These are phyloP conservation scores for Xiphorhynchus erythropygius DNA, from an alignment of 2,797 vertebrate species.

Conservation along the genomic window DNA sequence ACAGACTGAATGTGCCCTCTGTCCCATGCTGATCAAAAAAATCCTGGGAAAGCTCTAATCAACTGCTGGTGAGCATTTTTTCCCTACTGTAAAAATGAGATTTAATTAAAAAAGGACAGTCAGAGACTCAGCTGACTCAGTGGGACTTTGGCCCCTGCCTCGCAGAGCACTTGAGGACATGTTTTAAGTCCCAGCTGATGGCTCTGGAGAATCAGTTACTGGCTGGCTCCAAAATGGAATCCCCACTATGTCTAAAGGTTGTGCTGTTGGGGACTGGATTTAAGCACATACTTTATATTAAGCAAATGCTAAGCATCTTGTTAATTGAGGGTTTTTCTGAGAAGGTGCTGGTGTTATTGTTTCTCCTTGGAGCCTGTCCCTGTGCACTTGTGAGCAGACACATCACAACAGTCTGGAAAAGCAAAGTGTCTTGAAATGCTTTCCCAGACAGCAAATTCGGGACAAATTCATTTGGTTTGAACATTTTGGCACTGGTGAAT, in stretches of 20 bases:
- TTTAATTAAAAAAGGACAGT: conserved; percentile 11
- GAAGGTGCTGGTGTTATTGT: background rate
- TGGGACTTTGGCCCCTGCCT: conserved; percentile 4
- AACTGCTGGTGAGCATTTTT: background rate
- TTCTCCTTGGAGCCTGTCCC: conserved; percentile 17
- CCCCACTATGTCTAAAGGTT: background rate
- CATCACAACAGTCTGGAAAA: background rate
- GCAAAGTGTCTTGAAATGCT: background rate
- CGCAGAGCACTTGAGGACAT: background rate
- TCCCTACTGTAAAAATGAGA: background rate
- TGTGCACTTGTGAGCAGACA: background rate
- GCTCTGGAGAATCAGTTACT: background rate
- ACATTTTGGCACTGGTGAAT: background rate
- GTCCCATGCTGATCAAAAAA: background rate
- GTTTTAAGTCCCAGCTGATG: background rate
- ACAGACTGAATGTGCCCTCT: background rate
- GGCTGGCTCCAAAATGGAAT: background rate
- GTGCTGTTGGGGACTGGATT: background rate
- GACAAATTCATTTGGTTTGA: background rate
- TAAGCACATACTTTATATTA: background rate
- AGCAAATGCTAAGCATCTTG: background rate
- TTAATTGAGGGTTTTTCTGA: background rate
- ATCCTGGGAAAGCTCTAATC: background rate
- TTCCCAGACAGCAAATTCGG: conserved; percentile 28
- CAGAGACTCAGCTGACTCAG: background rate